Conservation (phyloP, 2,888 invertebrate species). For the Melieria picta region DNA sequence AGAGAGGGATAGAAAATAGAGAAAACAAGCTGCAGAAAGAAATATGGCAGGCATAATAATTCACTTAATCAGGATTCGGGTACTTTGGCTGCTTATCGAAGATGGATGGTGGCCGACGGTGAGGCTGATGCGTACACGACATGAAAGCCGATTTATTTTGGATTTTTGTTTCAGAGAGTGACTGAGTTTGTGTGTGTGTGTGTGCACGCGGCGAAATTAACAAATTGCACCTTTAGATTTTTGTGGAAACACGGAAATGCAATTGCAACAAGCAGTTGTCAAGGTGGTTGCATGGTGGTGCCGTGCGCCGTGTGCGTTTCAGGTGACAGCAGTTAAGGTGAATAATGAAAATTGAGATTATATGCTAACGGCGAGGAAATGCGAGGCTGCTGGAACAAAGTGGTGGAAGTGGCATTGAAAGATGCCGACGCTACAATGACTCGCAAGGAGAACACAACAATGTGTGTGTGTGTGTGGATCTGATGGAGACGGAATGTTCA, state of each 20-base stretch:
- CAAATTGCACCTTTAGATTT: conserved; percentile 26
- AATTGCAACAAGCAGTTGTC: conserved; percentile 15
- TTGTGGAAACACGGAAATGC: conserved; percentile 4
- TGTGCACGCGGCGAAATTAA: neutral
- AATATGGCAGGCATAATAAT: conserved; percentile 44
- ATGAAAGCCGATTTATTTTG: conserved; percentile 17
- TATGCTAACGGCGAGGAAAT: neutral
- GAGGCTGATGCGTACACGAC: neutral
- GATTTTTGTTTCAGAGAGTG: neutral
- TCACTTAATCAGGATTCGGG: conserved; percentile 56
- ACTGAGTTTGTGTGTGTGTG: no score
- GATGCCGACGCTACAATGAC: neutral
- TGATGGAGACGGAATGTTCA: no score
- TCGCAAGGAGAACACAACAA: neutral
- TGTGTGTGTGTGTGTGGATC: no score
- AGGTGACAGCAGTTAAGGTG: conserved; percentile 37
- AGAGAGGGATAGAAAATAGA: conserved; percentile 10
- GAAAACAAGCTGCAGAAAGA: conserved; percentile 6
- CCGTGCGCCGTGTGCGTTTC: conserved; percentile 37
- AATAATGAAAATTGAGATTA: conserved; percentile 39
- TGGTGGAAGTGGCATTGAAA: no score
- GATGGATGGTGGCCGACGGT: conserved; percentile 10
- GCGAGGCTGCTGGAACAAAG: no score
- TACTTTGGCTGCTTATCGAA: conserved; percentile 16
- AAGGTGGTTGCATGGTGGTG: conserved; percentile 2